Conservation (phyloP, 2,113 vertebrate genomes). For the Turnix velox region DNA sequence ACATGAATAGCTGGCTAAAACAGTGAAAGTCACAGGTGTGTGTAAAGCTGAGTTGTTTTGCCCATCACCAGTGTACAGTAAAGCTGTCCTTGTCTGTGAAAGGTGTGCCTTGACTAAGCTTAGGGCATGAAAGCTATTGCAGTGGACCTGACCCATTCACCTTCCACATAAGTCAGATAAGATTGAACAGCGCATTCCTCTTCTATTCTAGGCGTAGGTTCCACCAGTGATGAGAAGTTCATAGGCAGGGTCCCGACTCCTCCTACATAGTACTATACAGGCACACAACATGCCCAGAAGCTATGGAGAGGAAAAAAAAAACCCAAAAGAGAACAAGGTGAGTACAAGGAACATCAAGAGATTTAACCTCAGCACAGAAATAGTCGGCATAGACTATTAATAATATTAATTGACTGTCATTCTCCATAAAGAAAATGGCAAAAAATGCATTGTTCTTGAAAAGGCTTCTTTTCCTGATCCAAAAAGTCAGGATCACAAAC, state of each 20-base stretch:
- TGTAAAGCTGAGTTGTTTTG: slow-evolving; percentile 65
- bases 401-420: too few species aligned
- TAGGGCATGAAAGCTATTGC: slow-evolving; percentile 66
- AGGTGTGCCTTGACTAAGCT: slow-evolving; percentile 71
- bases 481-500: neutral
- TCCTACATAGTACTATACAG: slow-evolving; percentile 87
- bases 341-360: neutral
- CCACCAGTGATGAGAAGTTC: slow-evolving; percentile 89
- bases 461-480: neutral
- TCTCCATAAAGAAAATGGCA: neutral
- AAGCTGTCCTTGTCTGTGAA: slow-evolving; percentile 64
- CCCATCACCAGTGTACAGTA: slow-evolving; percentile 72
- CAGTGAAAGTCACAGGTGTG: slow-evolving; percentile 37
- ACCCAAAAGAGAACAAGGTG: slow-evolving; percentile 38
- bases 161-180: slow-evolving; percentile 37
- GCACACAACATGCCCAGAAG: slow-evolving; percentile 94
- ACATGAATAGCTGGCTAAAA: slow-evolving; percentile 55
- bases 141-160: slow-evolving; percentile 43
- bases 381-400: neutral
- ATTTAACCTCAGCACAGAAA: neutral
- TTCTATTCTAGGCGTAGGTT: slow-evolving; percentile 80
- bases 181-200: slow-evolving; percentile 27
- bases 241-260: slow-evolving; percentile 88
- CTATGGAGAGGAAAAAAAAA: slow-evolving; percentile 64
- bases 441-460: neutral